A percentile compares a stretch with the other conserved stretches of the same genome.
Conservation (phyloP, 2,888 invertebrate genomes). For the Luffia ferchaultella region DNA sequence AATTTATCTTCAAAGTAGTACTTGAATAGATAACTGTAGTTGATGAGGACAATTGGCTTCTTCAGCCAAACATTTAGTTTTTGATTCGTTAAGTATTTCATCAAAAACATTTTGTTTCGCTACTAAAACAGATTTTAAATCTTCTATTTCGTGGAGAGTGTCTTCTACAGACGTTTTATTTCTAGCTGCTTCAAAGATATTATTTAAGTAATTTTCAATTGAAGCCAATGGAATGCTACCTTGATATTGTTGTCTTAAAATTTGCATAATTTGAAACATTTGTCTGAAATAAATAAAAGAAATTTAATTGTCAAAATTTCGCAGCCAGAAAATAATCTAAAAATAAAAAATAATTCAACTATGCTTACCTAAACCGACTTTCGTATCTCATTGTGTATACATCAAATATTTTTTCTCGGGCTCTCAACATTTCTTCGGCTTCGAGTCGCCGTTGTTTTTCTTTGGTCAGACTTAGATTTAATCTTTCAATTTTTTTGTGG, state of each 20-base stretch:
- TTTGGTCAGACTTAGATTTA: conserved; percentile 36
- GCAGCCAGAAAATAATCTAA: conserved; percentile 1
- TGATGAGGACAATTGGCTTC: conserved; percentile 41
- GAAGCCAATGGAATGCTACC: conserved; percentile 42
- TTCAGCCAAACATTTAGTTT: conserved; percentile 35
- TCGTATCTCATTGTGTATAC: conserved; percentile 41
- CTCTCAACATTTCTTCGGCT: conserved; percentile 42
- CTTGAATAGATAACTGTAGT: conserved; percentile 35
- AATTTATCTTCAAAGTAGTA: too few relatives aligned
- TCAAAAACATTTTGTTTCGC: conserved; percentile 43
- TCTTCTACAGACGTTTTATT: conserved; percentile 34
- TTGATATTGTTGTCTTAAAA: conserved; percentile 47
- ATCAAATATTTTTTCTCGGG: conserved; percentile 46
- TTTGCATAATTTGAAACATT: conserved; percentile 41
- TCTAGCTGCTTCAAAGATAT: conserved; percentile 32
- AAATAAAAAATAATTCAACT: too few relatives aligned
- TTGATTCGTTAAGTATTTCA: conserved; percentile 39
- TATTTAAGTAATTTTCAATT: conserved; percentile 41
- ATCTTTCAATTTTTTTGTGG: conserved; percentile 43
- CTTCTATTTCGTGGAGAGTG: conserved; percentile 44
- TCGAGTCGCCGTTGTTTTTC: conserved; percentile 42
- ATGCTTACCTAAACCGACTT: conserved; percentile 45
- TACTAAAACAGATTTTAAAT: conserved; percentile 35
- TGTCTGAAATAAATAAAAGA: conserved; percentile 28
- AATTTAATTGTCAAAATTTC: too few relatives aligned